These are phyloP conservation scores for Pteropus alecto DNA, from an alignment of 2,113 vertebrate genomes.

Conservation along the genomic window DNA sequence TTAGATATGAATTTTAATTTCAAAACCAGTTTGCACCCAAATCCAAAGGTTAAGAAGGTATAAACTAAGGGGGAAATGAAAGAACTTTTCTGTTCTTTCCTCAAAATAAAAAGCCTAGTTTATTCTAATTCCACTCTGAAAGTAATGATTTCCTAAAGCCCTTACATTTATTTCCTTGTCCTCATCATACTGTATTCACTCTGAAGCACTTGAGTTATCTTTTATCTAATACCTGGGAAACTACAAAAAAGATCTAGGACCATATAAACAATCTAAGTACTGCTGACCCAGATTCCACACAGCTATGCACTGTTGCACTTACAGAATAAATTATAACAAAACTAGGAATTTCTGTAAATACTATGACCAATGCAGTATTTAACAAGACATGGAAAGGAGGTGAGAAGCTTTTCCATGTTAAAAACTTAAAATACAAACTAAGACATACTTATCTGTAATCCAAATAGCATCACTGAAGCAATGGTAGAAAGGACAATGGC, in stretches of 20 bases:
- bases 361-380: not conserved
- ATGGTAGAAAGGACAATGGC: slow-evolving; percentile 98
- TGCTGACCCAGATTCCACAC: not conserved
- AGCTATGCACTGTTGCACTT: not conserved
- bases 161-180: not conserved
- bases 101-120: slow-evolving; percentile 6
- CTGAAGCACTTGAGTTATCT: not conserved
- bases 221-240: not conserved
- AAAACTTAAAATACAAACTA: not conserved
- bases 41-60: not conserved
- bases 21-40: slow-evolving; percentile 5
- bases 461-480: slow-evolving; percentile 94
- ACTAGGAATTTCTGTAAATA: not conserved
- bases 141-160: not conserved
- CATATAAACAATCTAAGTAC: not conserved
- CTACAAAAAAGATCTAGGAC: not conserved
- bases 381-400: not conserved
- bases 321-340: not conserved
- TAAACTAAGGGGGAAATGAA: not conserved
- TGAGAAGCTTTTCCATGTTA: not conserved
- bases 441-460: slow-evolving; percentile 95
- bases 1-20: not conserved
- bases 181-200: not conserved
- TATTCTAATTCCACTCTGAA: not conserved
- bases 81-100: not conserved